Base-by-base conservation (phyloP, 2,888 invertebrate species). In the Epinotia ramella region DNA sequence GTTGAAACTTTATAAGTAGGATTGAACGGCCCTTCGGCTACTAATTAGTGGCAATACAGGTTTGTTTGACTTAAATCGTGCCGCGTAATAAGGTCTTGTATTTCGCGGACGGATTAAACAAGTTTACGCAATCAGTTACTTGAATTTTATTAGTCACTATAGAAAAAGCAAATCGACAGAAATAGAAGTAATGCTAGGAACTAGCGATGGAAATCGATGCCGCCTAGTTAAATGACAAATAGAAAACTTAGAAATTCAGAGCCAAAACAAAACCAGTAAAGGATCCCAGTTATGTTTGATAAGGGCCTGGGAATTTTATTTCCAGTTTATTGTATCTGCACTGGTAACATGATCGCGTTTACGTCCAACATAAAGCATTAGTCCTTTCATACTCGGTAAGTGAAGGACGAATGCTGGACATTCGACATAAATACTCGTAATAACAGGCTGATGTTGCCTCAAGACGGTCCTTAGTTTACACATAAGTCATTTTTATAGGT, bases 141-240 rank as follows among this genome's bases (percentile, higher is more conserved):
- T 46, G 60, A 60, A 69, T 69, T 69, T 69, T 46, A 69, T 69
- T 46, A 69, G 60, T 69, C 69, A 60, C 60, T 69, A 60, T 24
- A 59, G 59, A 60, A 69, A 60, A 69, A 28, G 46, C 59, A 69
- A 46, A 24, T 69, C 44, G 46, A 68, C n/a, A 46, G n/a, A 28
- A 60, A 69, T 69, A n/a, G 68, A 57, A 56, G 67, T 67, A 67
- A 20, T 59, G 11, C 68, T 69, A 44, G 56, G 20, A 57, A 57
- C 44, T 24, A 24, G 16, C 24, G 67, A 12, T 57, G 40, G 40
- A 57, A 24, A 24, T 44, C 18, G 13, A 6, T 13, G 24, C 3
- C 33, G 11, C 9, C 40, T 40, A 68, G 24, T 46, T 44, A n/a
- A 66, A 13, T 13, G 46, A 64, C 64, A 63, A 65, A 16, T 24